Base-by-base conservation (phyloP, 2,113 vertebrate species). In the Origma solitaria region DNA sequence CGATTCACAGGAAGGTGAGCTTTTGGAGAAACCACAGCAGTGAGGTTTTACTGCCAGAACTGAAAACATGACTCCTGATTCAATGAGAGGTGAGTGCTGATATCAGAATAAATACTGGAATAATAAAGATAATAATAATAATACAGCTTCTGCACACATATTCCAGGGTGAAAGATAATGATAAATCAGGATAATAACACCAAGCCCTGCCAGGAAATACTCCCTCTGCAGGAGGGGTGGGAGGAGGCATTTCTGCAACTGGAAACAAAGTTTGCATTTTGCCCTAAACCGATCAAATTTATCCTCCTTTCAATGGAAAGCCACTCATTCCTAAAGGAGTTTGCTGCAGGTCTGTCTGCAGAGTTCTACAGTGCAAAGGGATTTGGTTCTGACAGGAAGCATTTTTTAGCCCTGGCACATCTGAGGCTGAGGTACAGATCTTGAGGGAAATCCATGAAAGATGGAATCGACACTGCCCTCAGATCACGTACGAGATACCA, bases 341-440 rank as follows among this genome's bases (percentile, higher is more conserved):
- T 57, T 71, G 38, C 89, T 89, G 35, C 66, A 69, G 82, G 25
- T 7, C 4, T 11, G 7, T 24, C 79, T 62, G 35, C 28, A 20
- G 28, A 93, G n/a, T 86, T 88, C 80, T 33, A 30, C 2, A 30
- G 51, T 27, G 61, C 45, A 65, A 21, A 69, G 50, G 18, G 37
- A 87, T 50, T 72, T 4, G 28, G 21, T 14, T 85, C 73, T 91
- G 95, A 85, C 93, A 94, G 68, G 62, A 56, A 42, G 45, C 40
- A 66, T 54, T 84, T 78, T 60, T 86, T 50, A n/a, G 53, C 72
- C 37, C 56, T 76, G 73, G 65, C 35, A 66, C 64, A 71, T 84
- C 66, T 53, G 83, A 92, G 37, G 56, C 31, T 37, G 61, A 65
- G 30, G 45, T 68, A 23, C 18, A 79, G 77, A 79, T 72, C 89